phyloP scores from a whole-genome alignment of 2,888 invertebrate genomes.

The Conops quadrifasciatus region DNA sequence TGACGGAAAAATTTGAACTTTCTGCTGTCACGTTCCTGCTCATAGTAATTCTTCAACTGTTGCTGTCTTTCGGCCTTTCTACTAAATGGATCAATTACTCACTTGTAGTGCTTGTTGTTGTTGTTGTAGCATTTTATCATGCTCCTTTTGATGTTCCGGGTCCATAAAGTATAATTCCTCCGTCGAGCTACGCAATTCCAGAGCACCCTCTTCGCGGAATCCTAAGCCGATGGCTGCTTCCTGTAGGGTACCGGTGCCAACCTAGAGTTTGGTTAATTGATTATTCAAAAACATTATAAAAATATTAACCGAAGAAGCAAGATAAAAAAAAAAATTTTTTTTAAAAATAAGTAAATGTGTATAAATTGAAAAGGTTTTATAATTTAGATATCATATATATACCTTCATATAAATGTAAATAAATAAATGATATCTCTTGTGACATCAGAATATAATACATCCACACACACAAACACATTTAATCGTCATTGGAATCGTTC shows the following conservation, averaged over 20 bases:
- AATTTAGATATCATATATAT: not conserved
- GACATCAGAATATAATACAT: no score
- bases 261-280: constrained; percentile 57
- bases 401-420: no score
- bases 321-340: not conserved
- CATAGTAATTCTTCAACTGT: not conserved
- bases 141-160: constrained; percentile 66
- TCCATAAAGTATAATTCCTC: constrained; percentile 88
- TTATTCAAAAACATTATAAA: constrained; percentile 18
- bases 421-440: no score
- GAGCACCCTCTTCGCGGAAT: constrained; percentile 81
- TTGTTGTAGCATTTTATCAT: constrained; percentile 62
- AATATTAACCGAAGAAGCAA: not conserved
- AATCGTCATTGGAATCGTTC: no score
- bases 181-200: constrained; percentile 85
- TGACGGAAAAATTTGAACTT: no score
- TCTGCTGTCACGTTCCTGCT: no score
- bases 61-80: constrained; percentile 4
- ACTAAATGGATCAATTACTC: not conserved
- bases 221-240: constrained; percentile 67
- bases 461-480: no score
- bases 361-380: no score
- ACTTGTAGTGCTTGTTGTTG: constrained; percentile 44
- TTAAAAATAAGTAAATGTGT: not conserved
- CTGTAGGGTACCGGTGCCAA: constrained; percentile 67